Percentiles rank a stretch among this genome's conserved stretches.
Conservation (phyloP, 2,113 vertebrate genomes). For the Centropus unirufus region DNA sequence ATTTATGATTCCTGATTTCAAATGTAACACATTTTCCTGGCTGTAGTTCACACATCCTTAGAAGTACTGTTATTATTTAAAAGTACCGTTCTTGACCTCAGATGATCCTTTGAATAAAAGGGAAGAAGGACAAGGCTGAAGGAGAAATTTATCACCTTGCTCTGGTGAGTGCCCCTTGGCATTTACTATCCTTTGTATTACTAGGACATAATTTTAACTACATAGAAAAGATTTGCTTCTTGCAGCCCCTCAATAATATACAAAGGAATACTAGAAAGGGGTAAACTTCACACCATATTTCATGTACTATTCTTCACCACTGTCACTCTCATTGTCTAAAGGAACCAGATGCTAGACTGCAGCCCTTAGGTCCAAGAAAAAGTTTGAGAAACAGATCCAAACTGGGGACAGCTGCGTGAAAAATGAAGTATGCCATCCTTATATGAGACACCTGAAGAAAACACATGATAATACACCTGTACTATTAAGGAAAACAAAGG, state of each 20-base stretch:
- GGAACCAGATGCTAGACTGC: neutral
- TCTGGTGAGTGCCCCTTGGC: neutral
- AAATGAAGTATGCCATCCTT: neutral
- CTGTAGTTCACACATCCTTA: neutral
- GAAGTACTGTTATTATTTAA: neutral
- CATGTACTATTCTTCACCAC: neutral
- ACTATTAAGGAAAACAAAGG: neutral
- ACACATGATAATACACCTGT: rapidly evolving
- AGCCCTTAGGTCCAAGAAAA: neutral
- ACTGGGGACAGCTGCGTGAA: neutral
- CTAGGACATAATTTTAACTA: neutral
- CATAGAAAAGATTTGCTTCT: neutral
- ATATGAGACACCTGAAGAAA: neutral
- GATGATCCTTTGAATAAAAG: neutral
- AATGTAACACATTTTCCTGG: neutral
- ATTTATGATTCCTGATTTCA: neutral
- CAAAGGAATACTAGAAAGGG: neutral
- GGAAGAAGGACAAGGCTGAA: neutral
- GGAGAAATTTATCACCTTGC: neutral
- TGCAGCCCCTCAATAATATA: neutral
- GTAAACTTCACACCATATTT: neutral
- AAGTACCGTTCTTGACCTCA: neutral
- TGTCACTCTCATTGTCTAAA: neutral
- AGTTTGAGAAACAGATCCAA: neutral
- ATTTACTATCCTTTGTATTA: neutral